Percentiles rank a stretch among this genome's conserved stretches.
These are phyloP conservation scores for Laothoe populi DNA, from an alignment of 2,888 invertebrate genomes.

Conservation along the genomic window DNA sequence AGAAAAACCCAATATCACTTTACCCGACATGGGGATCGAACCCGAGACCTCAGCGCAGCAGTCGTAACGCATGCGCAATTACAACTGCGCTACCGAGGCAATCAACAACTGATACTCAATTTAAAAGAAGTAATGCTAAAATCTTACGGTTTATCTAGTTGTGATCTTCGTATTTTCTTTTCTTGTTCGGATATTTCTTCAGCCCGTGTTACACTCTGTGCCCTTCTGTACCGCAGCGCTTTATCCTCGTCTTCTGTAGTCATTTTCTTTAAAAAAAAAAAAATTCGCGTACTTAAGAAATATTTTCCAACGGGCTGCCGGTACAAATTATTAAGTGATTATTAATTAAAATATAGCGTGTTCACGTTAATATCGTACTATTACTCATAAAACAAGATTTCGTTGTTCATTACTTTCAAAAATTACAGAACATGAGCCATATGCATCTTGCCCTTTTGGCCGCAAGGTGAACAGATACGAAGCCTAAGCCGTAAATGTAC, in stretches of 20 bases:
- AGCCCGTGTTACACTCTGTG: constrained; percentile 94
- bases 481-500: no score
- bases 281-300: background rate
- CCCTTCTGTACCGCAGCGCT: constrained; percentile 87
- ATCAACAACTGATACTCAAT: no score
- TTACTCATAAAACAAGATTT: no score
- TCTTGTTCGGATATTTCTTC: constrained; percentile 94
- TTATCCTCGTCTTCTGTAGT: constrained; percentile 77
- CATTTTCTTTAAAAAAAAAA: constrained; percentile 48
- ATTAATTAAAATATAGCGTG: background rate
- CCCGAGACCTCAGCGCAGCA: no score
- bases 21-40: no score
- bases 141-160: constrained; percentile 95
- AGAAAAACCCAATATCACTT: no score
- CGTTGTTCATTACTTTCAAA: no score
- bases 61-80: no score
- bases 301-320: background rate
- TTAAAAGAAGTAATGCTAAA: background rate
- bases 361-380: background rate
- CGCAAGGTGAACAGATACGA: no score
- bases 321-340: background rate
- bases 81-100: no score
- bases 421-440: no score
- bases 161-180: constrained; percentile 89
- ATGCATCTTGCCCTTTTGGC: no score